These are phyloP conservation scores for Mormyrops attenuatus DNA, from an alignment of 2,797 vertebrate genomes.

Conservation along the genomic window DNA sequence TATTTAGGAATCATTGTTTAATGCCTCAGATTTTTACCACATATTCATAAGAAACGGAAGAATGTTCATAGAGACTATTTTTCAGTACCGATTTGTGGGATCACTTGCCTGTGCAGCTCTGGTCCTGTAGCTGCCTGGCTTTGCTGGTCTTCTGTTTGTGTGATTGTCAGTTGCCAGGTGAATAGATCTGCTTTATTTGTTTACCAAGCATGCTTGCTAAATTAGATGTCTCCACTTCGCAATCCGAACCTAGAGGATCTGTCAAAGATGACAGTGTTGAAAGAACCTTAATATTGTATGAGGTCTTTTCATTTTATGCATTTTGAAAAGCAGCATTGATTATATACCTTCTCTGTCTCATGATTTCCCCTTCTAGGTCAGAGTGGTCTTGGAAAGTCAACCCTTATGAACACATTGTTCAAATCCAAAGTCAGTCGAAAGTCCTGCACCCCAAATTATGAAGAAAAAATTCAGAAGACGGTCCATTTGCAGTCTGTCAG, in stretches of 20 bases:
- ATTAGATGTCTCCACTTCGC: no score
- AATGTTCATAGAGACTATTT: not conserved
- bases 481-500: slow-evolving; percentile 80
- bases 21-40: not conserved
- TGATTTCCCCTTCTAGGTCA: slow-evolving; percentile 68
- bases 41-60: not conserved
- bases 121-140: slow-evolving; percentile 13
- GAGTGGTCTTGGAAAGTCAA: slow-evolving; percentile 91
- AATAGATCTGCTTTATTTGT: not conserved
- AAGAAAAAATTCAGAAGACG: slow-evolving; percentile 74
- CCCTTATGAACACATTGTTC: slow-evolving; percentile 90
- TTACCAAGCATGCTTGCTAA: not conserved
- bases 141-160: not conserved
- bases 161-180: not conserved
- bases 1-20: not conserved
- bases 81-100: slow-evolving; percentile 22
- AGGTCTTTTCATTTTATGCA: not conserved
- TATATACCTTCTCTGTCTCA: not conserved
- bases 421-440: slow-evolving; percentile 88
- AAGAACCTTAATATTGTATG: not conserved
- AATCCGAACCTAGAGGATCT: not conserved
- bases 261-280: not conserved
- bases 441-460: slow-evolving; percentile 53
- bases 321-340: not conserved
- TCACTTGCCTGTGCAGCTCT: slow-evolving; percentile 20